Evolutionary conservation across 1,140 invertebrate species (phyloP), one percentile per base, ranked within the genome.

Genomic region (Pteromalus puparum): DNA sequence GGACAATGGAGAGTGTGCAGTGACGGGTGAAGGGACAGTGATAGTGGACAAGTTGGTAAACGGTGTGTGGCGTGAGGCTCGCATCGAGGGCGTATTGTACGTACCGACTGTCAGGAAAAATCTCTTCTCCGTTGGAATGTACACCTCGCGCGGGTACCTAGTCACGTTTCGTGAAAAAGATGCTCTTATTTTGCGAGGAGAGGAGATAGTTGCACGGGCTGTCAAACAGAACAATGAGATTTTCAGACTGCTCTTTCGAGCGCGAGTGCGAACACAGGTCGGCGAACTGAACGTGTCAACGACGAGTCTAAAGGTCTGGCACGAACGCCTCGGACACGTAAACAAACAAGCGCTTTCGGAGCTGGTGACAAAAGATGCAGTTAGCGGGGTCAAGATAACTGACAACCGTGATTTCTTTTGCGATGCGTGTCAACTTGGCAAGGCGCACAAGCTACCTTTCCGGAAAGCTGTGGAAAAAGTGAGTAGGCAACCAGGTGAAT

Each of bases 271-370:
- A 6, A 34, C 24, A 30, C 26, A 24, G 24, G 15, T 30, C 30
- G 30, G 30, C 6, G 70, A 72, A 15, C 4, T 7, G 9, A 72
- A 30, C 3, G 30, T 30, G 30, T 72, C 82, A 4, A 15, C 12
- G 65, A 48, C 65, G 6, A 28, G 34, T 13, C 68, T 86, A 13
- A 74, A 53, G 68, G 21, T 81, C 12, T 86, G 83, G 75, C 83
- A 86, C 26, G 81, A 86, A 26, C 81, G 77, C 26, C 73, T 87
- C 38, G 81, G 80, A 61, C 84, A 83, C 15, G 18, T 79, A 6
- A 72, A 72, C 24, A n/a, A 26, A n/a, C 70, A n/a, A 21, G 15
- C 70, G 1, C 9, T 65, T 7, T 15, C 9, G 21, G 10, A 65
- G 6, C n/a, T 65, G 61, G 15, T 21, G 61, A 13, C 61, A 15